Conservation (phyloP, 2,888 invertebrate species). For the Pyrocoelia pectoralis region DNA sequence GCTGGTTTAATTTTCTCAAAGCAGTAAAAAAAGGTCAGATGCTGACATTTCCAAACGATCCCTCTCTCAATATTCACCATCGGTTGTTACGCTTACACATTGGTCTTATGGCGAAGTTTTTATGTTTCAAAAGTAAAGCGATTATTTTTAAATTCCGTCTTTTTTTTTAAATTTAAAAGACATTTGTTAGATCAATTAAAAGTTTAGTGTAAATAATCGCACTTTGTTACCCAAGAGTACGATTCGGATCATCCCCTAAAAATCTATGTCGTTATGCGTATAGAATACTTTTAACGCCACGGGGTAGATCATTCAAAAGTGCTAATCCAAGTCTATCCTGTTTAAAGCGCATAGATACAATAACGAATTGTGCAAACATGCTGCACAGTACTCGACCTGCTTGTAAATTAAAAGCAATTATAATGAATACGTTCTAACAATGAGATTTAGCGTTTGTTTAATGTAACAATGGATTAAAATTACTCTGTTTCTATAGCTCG, state of each 20-base stretch:
- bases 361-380: slow-evolving; percentile 44
- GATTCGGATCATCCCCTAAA: slow-evolving; percentile 34
- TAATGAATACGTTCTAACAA: slow-evolving; percentile 60
- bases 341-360: slow-evolving; percentile 37
- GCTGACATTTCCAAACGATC: slow-evolving; percentile 42
- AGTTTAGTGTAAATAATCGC: slow-evolving; percentile 45
- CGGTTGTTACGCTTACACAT: slow-evolving; percentile 30
- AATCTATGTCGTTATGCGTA: slow-evolving; percentile 24
- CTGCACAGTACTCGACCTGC: slow-evolving; percentile 49
- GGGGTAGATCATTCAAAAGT: slow-evolving; percentile 7
- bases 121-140: slow-evolving; percentile 24
- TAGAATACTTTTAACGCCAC: slow-evolving; percentile 27
- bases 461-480: slow-evolving; percentile 62
- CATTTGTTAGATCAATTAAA: slow-evolving; percentile 47
- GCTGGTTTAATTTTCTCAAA: slow-evolving; percentile 38
- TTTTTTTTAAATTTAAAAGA: slow-evolving; percentile 43
- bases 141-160: slow-evolving; percentile 26
- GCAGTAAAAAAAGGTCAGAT: slow-evolving; percentile 44
- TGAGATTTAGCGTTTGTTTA: slow-evolving; percentile 60
- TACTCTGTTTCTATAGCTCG: slow-evolving; percentile 59
- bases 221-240: slow-evolving; percentile 40
- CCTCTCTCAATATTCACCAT: slow-evolving; percentile 34
- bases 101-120: slow-evolving; percentile 30
- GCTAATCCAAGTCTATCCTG: slow-evolving; percentile 31
- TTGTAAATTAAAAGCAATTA: slow-evolving; percentile 62